Percentiles rank a stretch among this genome's conserved stretches.
phyloP scores from a whole-genome alignment of 1,140 invertebrate genomes.

The Hirudo medicinalis region DNA sequence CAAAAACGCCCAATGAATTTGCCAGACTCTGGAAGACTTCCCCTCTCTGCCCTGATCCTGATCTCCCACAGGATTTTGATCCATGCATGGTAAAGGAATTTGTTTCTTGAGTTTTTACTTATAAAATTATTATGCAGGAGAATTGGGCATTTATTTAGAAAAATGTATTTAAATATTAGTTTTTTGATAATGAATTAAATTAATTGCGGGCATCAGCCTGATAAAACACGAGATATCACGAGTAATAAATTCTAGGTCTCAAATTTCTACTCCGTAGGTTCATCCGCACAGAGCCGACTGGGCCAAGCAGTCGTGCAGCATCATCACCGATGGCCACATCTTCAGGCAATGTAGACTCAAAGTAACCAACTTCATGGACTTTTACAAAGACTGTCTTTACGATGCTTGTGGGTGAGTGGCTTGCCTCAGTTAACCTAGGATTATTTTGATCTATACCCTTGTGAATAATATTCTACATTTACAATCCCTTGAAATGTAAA shows the following conservation, averaged over 20 bases:
- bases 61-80: constrained; percentile 17
- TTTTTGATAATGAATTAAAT: too few species aligned
- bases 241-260: too few species aligned
- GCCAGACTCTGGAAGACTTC: constrained; percentile 16
- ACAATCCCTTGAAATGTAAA: too few species aligned
- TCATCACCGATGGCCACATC: constrained; percentile 6
- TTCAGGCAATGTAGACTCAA: constrained; percentile 12
- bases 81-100: neutral
- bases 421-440: neutral
- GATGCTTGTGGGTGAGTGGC: constrained; percentile 22
- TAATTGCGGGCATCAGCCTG: too few species aligned
- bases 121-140: too few species aligned
- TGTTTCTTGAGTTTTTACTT: too few species aligned
- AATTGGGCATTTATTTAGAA: too few species aligned
- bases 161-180: too few species aligned
- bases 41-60: constrained; percentile 15
- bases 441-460: too few species aligned
- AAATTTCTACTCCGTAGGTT: neutral
- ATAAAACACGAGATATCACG: too few species aligned
- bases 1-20: constrained; percentile 16
- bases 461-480: too few species aligned
- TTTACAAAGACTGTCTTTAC: constrained; percentile 22
- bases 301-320: constrained; percentile 8
- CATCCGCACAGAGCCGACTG: constrained; percentile 13
- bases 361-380: constrained; percentile 19